Percentiles rank a stretch among this genome's conserved stretches.
phyloP scores from a whole-genome alignment of 2,797 vertebrate species.

The Podarcis siculus region DNA sequence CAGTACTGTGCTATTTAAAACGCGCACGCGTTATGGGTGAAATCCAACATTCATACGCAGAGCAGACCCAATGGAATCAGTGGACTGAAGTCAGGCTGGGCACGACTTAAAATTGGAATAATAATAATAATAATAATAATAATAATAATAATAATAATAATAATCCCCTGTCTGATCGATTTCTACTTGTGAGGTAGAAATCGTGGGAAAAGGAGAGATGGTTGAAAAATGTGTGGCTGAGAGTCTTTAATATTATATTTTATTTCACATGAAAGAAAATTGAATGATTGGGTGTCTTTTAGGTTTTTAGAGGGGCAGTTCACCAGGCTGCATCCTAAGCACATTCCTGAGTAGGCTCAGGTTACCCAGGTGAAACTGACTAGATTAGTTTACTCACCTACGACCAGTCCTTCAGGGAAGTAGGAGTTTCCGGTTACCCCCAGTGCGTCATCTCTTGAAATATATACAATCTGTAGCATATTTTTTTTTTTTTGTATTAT shows the following conservation, averaged over 20 bases:
- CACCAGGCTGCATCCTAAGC: no score
- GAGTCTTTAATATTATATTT: conserved; percentile 59
- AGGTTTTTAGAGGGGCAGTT: conserved; percentile 22
- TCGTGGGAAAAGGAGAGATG: conserved; percentile 43
- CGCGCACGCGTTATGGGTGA: no score
- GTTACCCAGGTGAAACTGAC: background rate
- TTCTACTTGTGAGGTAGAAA: conserved; percentile 47
- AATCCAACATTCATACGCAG: no score
- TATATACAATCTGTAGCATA: background rate
- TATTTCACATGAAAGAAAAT: conserved; percentile 48
- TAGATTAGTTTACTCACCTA: conserved; percentile 39
- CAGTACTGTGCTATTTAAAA: no score
- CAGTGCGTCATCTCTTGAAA: background rate
- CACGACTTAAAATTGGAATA: no score
- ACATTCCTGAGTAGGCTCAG: background rate
- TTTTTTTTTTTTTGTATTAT: conserved; percentile 44
- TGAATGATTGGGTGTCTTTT: conserved; percentile 59
- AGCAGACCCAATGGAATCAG: conserved; percentile 20
- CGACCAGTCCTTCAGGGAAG: conserved; percentile 47
- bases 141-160: no score
- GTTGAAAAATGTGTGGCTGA: conserved; percentile 33
- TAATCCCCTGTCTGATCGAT: conserved; percentile 44
- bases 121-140: no score
- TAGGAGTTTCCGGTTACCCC: background rate
- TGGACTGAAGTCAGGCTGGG: no score